Base-by-base conservation (phyloP, 2,797 vertebrate species). In the Poeciliopsis paucimaculata region DNA sequence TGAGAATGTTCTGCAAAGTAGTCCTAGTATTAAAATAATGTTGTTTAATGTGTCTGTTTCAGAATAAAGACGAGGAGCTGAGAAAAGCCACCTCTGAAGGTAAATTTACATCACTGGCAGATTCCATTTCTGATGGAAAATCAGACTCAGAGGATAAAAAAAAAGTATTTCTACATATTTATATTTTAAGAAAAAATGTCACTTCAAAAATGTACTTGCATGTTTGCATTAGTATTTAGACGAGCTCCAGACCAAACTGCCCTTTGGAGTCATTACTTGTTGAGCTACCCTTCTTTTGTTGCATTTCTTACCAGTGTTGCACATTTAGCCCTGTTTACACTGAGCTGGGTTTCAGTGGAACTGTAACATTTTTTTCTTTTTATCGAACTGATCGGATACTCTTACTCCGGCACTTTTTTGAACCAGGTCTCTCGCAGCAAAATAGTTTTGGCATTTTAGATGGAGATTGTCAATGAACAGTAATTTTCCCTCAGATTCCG, bases 31-130 rank as follows among this genome's bases (percentile, higher is more conserved):
- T 57, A 2, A 46, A 70, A n/a, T n/a, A 26, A 55, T n/a, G n/a
- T 45, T 85, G 20, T 82, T 3, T 18, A 16, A 45, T 87, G 47
- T 88, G 15, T 89, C 9, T 87, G 49, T 90, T 88, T n/a, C 47
- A 94, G 93, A 88, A 79, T 34, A 92, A 91, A 88, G 88, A 94
- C 0, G 93, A 94, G 9, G 93, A 94, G 83, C 81, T 94, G 68
- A 93, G 90, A 77, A 94, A 94, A 73, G 91, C 93, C 72, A 92
- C 88, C 80, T 94, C 93, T 86, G 93, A 94, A 83, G 93, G 93
- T 85, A 53, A 55, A 77, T 36, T 34, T 57, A n/a, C 5, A n/a
- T 20, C 4, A 68, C 64, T 41, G 36, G 20, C 9, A 23, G 66
- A 23, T 68, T 39, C 3, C 12, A 11, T 41, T 43, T n/a, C 66